A percentile compares a stretch with the other conserved stretches of the same genome.
Evolutionary conservation across 2,888 invertebrate species (phyloP).

Genomic region (Agrochola lota): DNA sequence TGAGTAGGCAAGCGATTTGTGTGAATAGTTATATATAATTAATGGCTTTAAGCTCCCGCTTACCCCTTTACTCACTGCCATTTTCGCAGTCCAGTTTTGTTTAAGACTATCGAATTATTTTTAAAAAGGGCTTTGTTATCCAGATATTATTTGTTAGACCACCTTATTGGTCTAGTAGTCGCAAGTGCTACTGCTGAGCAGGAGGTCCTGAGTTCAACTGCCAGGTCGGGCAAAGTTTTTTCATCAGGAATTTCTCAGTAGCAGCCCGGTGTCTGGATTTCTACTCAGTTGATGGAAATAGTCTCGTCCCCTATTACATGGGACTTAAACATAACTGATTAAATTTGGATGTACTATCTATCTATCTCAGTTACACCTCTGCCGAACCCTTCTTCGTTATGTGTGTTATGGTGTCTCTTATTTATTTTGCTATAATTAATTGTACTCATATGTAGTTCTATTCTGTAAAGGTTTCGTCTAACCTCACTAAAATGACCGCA

Average conservation of each 20-base stretch:
- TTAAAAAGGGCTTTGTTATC: not conserved
- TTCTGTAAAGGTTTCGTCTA: not conserved
- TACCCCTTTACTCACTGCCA: not conserved
- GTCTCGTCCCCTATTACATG: no score
- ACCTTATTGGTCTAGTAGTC: not conserved
- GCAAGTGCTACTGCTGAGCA: not conserved
- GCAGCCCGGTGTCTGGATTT: no score
- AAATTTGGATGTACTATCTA: not conserved
- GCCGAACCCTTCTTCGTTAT: not conserved
- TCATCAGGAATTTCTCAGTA: no score
- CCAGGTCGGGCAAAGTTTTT: no score
- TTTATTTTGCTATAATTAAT: not conserved
- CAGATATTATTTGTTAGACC: not conserved
- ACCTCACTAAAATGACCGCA: not conserved
- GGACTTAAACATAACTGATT: no score
- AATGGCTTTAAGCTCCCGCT: not conserved
- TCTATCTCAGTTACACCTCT: not conserved
- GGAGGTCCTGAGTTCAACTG: no score
- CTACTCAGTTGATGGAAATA: no score
- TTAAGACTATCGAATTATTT: not conserved
- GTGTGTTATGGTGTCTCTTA: not conserved
- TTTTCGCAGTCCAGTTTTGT: not conserved
- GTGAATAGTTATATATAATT: not conserved
- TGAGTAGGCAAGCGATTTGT: not conserved
- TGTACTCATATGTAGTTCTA: not conserved